Percentiles rank a stretch among this genome's conserved stretches.
These are phyloP conservation scores for Hartigia nigra DNA, from an alignment of 2,888 invertebrate species.

Conservation along the genomic window DNA sequence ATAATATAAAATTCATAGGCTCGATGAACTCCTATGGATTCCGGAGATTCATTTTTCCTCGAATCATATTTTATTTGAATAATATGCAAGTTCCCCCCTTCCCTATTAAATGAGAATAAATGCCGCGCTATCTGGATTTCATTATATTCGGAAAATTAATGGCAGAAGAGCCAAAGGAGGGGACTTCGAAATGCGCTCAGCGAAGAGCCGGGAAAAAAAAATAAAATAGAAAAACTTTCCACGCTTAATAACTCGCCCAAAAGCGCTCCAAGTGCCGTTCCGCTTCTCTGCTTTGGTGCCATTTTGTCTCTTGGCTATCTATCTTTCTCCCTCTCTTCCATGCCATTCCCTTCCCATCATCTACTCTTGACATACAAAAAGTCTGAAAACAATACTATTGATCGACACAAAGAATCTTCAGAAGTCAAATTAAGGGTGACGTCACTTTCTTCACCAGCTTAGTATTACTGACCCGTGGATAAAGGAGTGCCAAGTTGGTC, in stretches of 20 bases:
- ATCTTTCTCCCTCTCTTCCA: neutral
- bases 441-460: neutral
- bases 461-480: neutral
- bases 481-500: neutral
- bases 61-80: conserved; percentile 17
- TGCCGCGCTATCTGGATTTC: conserved; percentile 14
- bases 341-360: neutral
- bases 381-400: neutral
- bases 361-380: neutral
- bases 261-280: neutral
- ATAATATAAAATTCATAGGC: neutral
- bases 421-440: neutral
- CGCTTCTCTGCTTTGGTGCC: neutral
- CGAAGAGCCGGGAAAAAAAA: neutral
- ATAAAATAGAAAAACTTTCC: neutral
- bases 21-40: neutral
- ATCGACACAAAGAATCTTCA: neutral
- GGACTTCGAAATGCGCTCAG: neutral
- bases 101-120: conserved; percentile 17
- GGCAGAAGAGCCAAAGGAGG: neutral
- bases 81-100: conserved; percentile 15
- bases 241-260: neutral
- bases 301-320: neutral
- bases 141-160: conserved; percentile 11
- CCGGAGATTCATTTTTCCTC: conserved; percentile 13